phyloP scores from a whole-genome alignment of 2,797 vertebrate genomes.

The Muscicapa striata region DNA sequence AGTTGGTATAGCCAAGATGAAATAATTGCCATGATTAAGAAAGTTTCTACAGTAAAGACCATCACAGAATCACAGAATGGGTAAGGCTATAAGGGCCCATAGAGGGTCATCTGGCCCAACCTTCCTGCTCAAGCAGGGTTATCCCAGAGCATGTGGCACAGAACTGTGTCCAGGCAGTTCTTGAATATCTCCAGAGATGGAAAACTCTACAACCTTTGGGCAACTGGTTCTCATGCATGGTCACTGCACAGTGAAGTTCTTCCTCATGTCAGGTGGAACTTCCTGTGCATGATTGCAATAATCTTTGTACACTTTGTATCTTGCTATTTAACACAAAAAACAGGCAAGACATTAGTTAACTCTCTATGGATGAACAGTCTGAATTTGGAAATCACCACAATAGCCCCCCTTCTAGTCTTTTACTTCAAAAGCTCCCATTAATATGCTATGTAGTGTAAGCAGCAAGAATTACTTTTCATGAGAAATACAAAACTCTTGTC shows the following conservation, averaged over 20 bases:
- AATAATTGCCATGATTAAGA: not conserved
- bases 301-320: not conserved
- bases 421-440: not conserved
- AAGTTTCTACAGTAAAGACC: not conserved
- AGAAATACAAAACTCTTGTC: not conserved
- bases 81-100: not conserved
- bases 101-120: not conserved
- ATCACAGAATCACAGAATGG: not conserved
- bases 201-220: not conserved
- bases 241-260: not conserved
- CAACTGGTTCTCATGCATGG: not conserved
- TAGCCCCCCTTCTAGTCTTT: not conserved
- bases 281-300: not conserved
- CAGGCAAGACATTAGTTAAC: not conserved
- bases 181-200: not conserved
- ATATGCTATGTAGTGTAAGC: not conserved
- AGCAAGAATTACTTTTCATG: not conserved
- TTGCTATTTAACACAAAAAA: not conserved
- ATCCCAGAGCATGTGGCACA: not conserved
- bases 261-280: not conserved
- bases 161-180: not conserved
- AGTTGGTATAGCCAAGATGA: not conserved
- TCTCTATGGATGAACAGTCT: not conserved
- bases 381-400: not conserved
- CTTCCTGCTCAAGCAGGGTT: not conserved